A percentile compares a stretch with the other conserved stretches of the same genome.
phyloP scores from a whole-genome alignment of 2,888 invertebrate genomes.

The Synanthedon formicaeformis region DNA sequence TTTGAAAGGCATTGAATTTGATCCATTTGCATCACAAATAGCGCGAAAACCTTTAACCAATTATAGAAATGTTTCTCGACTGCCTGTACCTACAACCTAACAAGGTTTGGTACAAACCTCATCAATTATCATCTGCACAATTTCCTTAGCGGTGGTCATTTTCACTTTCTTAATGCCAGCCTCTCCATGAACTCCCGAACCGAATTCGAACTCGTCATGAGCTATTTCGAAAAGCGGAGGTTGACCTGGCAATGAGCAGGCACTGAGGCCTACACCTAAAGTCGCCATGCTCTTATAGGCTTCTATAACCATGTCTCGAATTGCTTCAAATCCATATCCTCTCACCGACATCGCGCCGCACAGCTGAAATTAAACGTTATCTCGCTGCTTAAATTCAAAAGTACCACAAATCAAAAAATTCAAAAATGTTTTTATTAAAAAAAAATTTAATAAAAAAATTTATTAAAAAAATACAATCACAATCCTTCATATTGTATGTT shows the following conservation, averaged over 20 bases:
- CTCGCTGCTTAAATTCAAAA: no score
- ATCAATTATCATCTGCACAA: slow-evolving; percentile 56
- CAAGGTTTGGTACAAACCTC: slow-evolving; percentile 23
- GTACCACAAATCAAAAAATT: no score
- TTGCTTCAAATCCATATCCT: slow-evolving; percentile 68
- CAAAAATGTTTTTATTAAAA: no score
- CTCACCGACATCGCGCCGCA: slow-evolving; percentile 81
- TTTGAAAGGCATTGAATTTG: no score
- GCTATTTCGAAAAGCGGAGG: slow-evolving; percentile 73
- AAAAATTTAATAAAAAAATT: no score
- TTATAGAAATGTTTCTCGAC: no score
- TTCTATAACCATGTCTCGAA: slow-evolving; percentile 56
- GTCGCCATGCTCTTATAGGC: slow-evolving; percentile 73
- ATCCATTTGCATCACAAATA: no score
- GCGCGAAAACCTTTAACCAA: no score
- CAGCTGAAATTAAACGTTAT: slow-evolving; percentile 48
- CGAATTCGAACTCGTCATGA: slow-evolving; percentile 75
- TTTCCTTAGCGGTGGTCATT: slow-evolving; percentile 55
- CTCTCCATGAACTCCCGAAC: slow-evolving; percentile 70
- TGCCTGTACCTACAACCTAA: no score
- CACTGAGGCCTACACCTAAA: slow-evolving; percentile 75
- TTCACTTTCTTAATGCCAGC: slow-evolving; percentile 58
- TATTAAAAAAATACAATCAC: no score
- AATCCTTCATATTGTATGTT: no score
- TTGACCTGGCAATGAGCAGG: slow-evolving; percentile 77